Evolutionary conservation across 2,797 vertebrate species (phyloP).

Genomic region (Sebastes baramenuke): DNA sequence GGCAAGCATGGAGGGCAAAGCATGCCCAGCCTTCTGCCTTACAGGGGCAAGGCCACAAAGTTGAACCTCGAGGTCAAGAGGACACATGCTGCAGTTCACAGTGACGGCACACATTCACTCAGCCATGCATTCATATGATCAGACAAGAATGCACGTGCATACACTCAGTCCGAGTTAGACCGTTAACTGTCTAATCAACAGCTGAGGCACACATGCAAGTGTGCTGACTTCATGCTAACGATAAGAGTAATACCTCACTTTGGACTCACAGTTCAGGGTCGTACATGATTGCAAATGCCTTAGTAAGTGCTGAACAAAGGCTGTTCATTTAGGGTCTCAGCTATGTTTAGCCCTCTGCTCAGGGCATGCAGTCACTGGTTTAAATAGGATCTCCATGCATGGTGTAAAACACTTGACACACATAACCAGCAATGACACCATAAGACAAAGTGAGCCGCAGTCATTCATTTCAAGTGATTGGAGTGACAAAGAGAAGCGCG

Average conservation of each 20-base stretch:
- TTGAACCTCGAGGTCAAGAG: constrained; percentile 44
- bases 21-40: constrained; percentile 49
- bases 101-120: constrained; percentile 25
- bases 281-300: constrained; percentile 34
- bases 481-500: constrained; percentile 1
- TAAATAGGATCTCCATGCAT: constrained; percentile 38
- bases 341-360: constrained; percentile 56
- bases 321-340: constrained; percentile 21
- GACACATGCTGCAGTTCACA: constrained; percentile 42
- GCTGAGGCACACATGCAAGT: constrained; percentile 37
- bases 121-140: constrained; percentile 38
- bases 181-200: constrained; percentile 42
- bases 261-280: constrained; percentile 44
- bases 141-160: constrained; percentile 37
- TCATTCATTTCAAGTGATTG: constrained; percentile 11
- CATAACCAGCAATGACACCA: constrained; percentile 21
- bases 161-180: constrained; percentile 2
- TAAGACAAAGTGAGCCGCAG: background rate
- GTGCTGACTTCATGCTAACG: constrained; percentile 52
- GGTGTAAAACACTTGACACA: constrained; percentile 40
- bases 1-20: constrained; percentile 29
- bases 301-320: constrained; percentile 53
- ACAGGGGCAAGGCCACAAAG: constrained; percentile 47
- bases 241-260: constrained; percentile 50
- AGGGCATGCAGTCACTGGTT: constrained; percentile 26